These are phyloP conservation scores for Macaca nemestrina DNA, from an alignment of 2,113 vertebrate genomes.

Conservation along the genomic window DNA sequence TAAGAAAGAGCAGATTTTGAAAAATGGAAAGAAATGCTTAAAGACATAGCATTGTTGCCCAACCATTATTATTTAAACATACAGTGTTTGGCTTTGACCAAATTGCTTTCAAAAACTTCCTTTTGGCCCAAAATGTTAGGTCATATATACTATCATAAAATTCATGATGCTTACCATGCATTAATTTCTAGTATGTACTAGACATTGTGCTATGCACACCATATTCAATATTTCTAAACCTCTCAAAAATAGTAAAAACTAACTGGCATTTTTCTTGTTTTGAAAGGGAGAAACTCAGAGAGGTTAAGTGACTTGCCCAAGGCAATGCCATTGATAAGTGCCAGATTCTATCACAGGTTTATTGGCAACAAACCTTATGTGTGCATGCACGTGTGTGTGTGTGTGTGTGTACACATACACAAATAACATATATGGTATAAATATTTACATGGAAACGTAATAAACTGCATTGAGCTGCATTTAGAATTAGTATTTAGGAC, in stretches of 20 bases:
- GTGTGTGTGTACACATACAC: background rate
- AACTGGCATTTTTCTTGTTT: background rate
- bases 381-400: rapidly evolving
- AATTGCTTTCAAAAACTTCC: background rate
- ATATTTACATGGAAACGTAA: background rate
- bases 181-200: background rate
- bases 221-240: background rate
- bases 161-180: background rate
- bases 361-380: background rate
- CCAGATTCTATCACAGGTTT: background rate
- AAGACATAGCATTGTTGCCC: background rate
- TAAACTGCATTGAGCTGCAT: background rate
- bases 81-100: background rate
- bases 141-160: background rate
- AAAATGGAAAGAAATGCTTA: background rate
- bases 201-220: background rate
- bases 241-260: background rate
- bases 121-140: background rate
- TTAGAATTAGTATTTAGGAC: background rate
- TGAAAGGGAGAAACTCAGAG: background rate
- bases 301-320: background rate
- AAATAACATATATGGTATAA: background rate
- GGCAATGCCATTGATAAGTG: background rate
- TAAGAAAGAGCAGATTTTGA: background rate
- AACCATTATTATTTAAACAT: background rate